These are phyloP conservation scores for Corythoichthys haematopterus DNA, from an alignment of 2,113 vertebrate genomes.

Conservation along the genomic window DNA sequence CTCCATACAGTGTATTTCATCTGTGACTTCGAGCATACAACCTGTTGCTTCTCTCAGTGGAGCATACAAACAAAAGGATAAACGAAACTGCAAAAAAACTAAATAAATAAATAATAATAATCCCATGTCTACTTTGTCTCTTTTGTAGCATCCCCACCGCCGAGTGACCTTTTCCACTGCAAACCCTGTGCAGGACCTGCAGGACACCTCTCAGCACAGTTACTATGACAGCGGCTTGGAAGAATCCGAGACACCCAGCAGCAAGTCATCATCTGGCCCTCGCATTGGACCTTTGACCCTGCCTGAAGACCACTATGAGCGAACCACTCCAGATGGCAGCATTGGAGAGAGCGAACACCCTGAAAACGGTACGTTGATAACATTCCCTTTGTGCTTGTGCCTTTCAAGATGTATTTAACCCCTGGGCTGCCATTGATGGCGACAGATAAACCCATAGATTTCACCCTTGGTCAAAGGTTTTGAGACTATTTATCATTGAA, in stretches of 20 bases:
- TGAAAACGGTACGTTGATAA: constrained; percentile 82
- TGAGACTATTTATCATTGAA: too few relatives aligned
- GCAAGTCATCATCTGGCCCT: constrained; percentile 94
- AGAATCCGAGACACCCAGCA: constrained; percentile 97
- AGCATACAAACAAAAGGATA: constrained; percentile 8
- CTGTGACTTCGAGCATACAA: constrained; percentile 1
- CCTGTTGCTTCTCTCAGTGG: not conserved
- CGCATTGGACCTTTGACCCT: constrained; percentile 92
- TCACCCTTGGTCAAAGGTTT: too few relatives aligned
- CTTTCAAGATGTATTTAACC: constrained; percentile 50
- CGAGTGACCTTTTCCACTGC: constrained; percentile 97
- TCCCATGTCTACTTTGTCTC: constrained; percentile 25
- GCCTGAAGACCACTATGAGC: constrained; percentile 95
- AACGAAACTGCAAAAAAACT: not conserved
- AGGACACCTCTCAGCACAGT: constrained; percentile 95
- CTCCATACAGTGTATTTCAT: constrained; percentile 8
- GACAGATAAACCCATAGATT: too few relatives aligned
- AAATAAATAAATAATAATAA: constrained; percentile 9
- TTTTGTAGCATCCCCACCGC: constrained; percentile 89
- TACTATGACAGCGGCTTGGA: constrained; percentile 98
- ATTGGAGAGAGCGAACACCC: constrained; percentile 98
- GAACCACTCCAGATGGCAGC: constrained; percentile 97
- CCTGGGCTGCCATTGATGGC: too few relatives aligned
- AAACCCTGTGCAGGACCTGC: constrained; percentile 94
- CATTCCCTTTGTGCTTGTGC: not conserved